Evolutionary conservation across 2,113 vertebrate species (phyloP).

Genomic region (Pterocles burchelli): DNA sequence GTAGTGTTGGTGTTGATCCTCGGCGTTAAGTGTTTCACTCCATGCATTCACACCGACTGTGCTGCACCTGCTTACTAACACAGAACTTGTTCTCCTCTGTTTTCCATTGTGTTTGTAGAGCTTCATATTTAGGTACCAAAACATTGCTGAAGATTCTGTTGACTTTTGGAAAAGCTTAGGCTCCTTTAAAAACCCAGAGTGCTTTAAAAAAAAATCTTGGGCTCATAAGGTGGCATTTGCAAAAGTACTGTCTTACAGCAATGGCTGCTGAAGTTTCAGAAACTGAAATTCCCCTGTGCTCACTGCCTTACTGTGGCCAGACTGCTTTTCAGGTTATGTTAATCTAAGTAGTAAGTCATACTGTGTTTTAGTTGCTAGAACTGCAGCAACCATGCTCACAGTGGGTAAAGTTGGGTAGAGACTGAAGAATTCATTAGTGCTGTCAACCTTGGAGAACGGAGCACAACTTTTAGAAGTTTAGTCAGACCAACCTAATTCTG

Average conservation of each 20-base stretch:
- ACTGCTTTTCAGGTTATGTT: not conserved
- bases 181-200: not conserved
- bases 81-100: not conserved
- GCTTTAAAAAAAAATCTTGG: not conserved
- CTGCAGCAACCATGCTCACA: fast-evolving
- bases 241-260: not conserved
- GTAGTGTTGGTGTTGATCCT: not conserved
- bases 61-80: not conserved
- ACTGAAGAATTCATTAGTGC: not conserved
- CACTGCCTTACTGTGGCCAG: not conserved
- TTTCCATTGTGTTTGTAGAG: not conserved
- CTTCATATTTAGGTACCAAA: not conserved
- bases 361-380: not conserved
- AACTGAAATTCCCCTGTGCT: not conserved
- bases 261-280: not conserved
- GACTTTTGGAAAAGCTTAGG: not conserved
- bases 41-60: not conserved
- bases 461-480: not conserved
- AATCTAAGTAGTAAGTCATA: not conserved
- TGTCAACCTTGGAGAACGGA: not conserved
- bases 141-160: not conserved
- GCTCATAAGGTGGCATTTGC: not conserved
- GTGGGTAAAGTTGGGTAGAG: not conserved
- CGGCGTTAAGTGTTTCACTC: not conserved
- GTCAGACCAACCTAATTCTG: not conserved